phyloP scores from a whole-genome alignment of 2,888 invertebrate species.

The Cyaniris semiargus region DNA sequence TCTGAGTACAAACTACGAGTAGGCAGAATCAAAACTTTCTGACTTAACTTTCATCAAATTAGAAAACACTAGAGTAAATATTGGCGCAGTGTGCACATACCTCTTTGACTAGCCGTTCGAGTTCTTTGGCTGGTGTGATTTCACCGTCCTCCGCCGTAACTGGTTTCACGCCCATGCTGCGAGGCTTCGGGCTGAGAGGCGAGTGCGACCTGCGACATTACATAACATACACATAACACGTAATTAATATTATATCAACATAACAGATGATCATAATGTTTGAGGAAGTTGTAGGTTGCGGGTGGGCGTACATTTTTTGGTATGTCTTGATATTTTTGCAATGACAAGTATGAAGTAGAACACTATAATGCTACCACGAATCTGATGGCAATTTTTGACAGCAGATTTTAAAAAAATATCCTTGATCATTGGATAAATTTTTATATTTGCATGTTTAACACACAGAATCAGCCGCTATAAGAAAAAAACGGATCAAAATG shows the following conservation, averaged over 20 bases:
- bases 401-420: too few species aligned
- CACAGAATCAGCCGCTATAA: too few species aligned
- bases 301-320: background rate
- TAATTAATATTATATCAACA: slow-evolving; percentile 13
- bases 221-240: slow-evolving; percentile 5
- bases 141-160: slow-evolving; percentile 80
- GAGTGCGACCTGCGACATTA: slow-evolving; percentile 79
- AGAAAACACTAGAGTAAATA: slow-evolving; percentile 31
- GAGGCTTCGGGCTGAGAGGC: slow-evolving; percentile 82
- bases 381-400: too few species aligned
- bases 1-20: background rate
- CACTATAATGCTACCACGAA: too few species aligned
- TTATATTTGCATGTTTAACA: too few species aligned
- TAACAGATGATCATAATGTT: background rate
- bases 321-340: background rate
- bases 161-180: slow-evolving; percentile 73
- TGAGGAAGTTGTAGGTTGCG: background rate
- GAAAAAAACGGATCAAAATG: too few species aligned
- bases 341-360: too few species aligned
- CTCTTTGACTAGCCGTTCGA: slow-evolving; percentile 88
- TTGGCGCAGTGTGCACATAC: slow-evolving; percentile 49
- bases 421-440: too few species aligned
- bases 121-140: slow-evolving; percentile 84
- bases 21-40: slow-evolving; percentile 12
- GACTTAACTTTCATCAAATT: slow-evolving; percentile 12